Percentiles rank a stretch among this genome's conserved stretches.
Conservation (phyloP, 1,140 invertebrate genomes). For the Heliconius himera region DNA sequence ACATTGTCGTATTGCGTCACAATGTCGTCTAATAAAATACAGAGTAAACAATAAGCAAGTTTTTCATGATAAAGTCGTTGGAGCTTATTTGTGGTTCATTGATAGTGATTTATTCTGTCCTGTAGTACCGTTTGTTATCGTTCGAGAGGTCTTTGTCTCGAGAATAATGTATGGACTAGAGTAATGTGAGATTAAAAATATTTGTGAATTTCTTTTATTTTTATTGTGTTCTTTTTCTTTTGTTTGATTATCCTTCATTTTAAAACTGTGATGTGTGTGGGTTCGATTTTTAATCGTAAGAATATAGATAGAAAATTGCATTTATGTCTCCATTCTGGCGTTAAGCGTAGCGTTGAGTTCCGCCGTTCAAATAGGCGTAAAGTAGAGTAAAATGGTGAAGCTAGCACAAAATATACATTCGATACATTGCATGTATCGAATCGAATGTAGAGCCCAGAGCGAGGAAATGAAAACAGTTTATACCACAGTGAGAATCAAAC, state of each 20-base stretch:
- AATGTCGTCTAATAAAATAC: neutral
- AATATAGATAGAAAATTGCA: too few species aligned
- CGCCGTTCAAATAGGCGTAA: too few species aligned
- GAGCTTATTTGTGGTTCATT: neutral
- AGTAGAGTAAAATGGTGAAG: too few species aligned
- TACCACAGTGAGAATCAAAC: too few species aligned
- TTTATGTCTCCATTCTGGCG: too few species aligned
- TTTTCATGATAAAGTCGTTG: neutral
- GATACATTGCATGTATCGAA: too few species aligned
- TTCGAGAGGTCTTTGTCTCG: neutral
- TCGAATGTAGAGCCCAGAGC: too few species aligned
- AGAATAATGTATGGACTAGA: neutral
- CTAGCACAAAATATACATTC: too few species aligned
- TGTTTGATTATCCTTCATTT: neutral
- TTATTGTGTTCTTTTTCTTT: neutral
- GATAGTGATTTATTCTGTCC: constrained; percentile 2
- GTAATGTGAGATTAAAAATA: neutral
- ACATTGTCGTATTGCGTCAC: neutral
- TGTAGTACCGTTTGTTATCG: neutral
- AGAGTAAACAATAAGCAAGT: neutral
- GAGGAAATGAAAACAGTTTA: too few species aligned
- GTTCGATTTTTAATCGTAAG: too few species aligned
- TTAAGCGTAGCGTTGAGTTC: too few species aligned
- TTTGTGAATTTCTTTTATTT: neutral
- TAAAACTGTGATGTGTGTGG: neutral